A percentile compares a stretch with the other conserved stretches of the same genome.
phyloP scores from a whole-genome alignment of 2,113 vertebrate genomes.

The Cephalopholis sonnerati region DNA sequence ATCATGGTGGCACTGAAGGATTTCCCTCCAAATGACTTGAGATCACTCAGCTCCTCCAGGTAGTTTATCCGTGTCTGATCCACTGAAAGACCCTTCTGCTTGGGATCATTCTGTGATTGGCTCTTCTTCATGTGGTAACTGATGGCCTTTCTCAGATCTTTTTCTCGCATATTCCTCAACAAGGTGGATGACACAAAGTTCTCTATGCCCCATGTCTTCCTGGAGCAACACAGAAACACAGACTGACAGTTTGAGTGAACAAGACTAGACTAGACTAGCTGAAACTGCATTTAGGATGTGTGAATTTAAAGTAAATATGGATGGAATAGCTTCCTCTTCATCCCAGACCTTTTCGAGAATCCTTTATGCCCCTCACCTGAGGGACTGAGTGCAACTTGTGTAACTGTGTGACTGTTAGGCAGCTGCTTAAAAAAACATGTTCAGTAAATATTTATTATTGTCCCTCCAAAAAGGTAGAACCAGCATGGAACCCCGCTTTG shows the following conservation, averaged over 20 bases:
- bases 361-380: background rate
- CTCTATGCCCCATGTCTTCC: conserved; percentile 98
- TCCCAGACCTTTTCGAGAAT: background rate
- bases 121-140: conserved; percentile 95
- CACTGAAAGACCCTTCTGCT: conserved; percentile 90
- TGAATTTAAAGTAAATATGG: background rate
- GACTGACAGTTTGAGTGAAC: background rate
- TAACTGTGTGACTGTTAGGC: background rate
- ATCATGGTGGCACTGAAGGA: conserved; percentile 95
- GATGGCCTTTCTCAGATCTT: conserved; percentile 96
- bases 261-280: conserved; percentile 5
- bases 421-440: background rate
- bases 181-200: conserved; percentile 97
- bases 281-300: background rate
- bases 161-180: conserved; percentile 96
- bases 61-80: conserved; percentile 91
- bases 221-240: conserved; percentile 69
- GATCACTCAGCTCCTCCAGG: conserved; percentile 92
- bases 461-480: background rate
- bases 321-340: background rate
- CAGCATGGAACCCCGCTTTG: background rate
- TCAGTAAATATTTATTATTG: background rate
- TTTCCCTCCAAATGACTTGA: conserved; percentile 94
- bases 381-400: background rate
- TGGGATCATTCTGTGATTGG: conserved; percentile 90